These are phyloP conservation scores for Pilophorus perplexus DNA, from an alignment of 2,888 invertebrate species.

Conservation along the genomic window DNA sequence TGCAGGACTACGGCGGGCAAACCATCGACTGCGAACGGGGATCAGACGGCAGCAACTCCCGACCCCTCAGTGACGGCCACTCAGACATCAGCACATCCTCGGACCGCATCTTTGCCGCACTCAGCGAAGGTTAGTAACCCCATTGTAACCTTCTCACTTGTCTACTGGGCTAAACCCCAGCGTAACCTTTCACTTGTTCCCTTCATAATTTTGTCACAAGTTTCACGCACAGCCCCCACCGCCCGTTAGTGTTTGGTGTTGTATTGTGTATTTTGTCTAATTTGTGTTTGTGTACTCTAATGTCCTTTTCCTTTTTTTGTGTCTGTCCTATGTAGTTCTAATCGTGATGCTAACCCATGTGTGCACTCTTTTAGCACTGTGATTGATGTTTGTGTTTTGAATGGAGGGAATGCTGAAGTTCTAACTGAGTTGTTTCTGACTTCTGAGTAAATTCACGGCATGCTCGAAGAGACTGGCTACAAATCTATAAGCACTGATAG, in stretches of 20 bases:
- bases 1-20: conserved; percentile 48
- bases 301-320: neutral
- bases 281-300: conserved; percentile 3
- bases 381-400: too few species aligned
- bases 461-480: too few species aligned
- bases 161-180: neutral
- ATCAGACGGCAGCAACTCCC: conserved; percentile 19
- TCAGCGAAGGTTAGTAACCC: conserved; percentile 52
- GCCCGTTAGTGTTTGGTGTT: conserved; percentile 22
- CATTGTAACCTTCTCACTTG: neutral
- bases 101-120: conserved; percentile 53
- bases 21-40: conserved; percentile 48
- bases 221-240: conserved; percentile 33
- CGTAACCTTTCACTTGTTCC: neutral
- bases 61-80: conserved; percentile 53
- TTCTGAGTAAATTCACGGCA: too few species aligned
- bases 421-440: too few species aligned
- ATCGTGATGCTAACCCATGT: too few species aligned
- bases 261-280: conserved; percentile 3
- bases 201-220: conserved; percentile 3
- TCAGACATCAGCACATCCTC: conserved; percentile 58
- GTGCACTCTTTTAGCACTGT: too few species aligned
- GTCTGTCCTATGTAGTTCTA: too few species aligned
- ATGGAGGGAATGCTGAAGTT: too few species aligned
- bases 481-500: too few species aligned